Conservation (phyloP, 2,888 invertebrate genomes). For the Zygogramma bicolorata region DNA sequence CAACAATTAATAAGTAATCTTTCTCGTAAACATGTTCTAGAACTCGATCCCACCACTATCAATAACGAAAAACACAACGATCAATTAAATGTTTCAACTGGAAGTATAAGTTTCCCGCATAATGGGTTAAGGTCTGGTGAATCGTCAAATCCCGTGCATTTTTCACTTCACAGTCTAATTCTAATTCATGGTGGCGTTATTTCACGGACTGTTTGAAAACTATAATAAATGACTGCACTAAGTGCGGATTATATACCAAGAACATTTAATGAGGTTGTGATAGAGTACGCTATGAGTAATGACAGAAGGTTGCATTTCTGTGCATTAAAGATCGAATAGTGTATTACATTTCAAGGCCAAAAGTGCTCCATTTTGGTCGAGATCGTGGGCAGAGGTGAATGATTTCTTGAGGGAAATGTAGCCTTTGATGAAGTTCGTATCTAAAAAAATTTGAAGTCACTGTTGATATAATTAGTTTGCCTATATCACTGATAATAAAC, state of each 20-base stretch:
- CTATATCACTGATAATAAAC: no score
- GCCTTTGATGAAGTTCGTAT: no score
- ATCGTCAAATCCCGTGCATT: neutral
- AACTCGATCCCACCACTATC: neutral
- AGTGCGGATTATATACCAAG: neutral
- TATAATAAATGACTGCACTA: constrained; percentile 17
- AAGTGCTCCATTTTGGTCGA: no score
- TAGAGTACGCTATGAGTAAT: neutral
- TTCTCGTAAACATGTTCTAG: neutral
- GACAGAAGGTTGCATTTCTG: neutral
- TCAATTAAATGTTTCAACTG: neutral
- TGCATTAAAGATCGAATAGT: neutral
- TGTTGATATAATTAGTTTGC: no score
- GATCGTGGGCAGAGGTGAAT: no score
- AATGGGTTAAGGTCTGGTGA: constrained; percentile 14
- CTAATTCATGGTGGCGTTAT: constrained; percentile 14
- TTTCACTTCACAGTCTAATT: constrained; percentile 5
- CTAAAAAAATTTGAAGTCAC: no score
- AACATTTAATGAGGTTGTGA: neutral
- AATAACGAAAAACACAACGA: neutral
- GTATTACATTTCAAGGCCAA: no score
- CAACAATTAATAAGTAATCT: neutral
- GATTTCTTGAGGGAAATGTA: no score
- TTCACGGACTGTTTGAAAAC: constrained; percentile 19
- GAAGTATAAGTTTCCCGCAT: constrained; percentile 3